phyloP scores from a whole-genome alignment of 35 echinoderm and acorn worm species.

The Apostichopus californicus region DNA sequence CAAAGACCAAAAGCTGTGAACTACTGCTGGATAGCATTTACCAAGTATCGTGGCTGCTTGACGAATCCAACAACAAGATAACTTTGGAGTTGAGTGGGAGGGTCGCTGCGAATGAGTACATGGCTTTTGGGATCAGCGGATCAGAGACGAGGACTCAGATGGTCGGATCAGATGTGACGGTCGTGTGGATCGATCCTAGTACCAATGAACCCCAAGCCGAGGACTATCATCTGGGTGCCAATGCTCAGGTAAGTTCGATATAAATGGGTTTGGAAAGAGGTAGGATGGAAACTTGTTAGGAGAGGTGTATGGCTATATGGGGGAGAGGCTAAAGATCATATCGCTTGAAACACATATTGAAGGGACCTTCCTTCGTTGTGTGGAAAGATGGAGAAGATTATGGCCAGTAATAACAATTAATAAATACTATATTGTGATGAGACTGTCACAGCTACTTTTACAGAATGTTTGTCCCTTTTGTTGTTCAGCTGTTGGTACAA shows the following conservation, averaged over 20 bases:
- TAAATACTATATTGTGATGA: too few species aligned
- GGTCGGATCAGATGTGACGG: background rate
- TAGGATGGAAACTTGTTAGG: too few species aligned
- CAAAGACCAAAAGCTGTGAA: background rate
- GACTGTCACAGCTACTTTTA: background rate
- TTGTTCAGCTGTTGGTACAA: background rate
- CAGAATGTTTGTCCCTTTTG: background rate
- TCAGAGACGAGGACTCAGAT: background rate
- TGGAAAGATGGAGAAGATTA: too few species aligned
- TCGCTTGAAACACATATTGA: too few species aligned
- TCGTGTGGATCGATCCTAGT: background rate
- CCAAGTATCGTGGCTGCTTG: background rate
- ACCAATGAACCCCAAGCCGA: background rate
- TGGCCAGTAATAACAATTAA: too few species aligned
- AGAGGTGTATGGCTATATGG: too few species aligned
- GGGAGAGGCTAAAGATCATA: too few species aligned
- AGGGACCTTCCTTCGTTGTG: too few species aligned
- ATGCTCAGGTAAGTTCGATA: too few species aligned
- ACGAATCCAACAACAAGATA: background rate
- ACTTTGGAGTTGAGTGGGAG: background rate
- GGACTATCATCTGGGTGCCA: background rate
- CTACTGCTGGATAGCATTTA: background rate
- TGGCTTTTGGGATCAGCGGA: slow-evolving; percentile 7
- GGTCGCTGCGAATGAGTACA: background rate
- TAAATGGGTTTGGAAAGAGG: too few species aligned